These are phyloP conservation scores for Prochilodus magdalenae DNA, from an alignment of 2,113 vertebrate species.

Conservation along the genomic window DNA sequence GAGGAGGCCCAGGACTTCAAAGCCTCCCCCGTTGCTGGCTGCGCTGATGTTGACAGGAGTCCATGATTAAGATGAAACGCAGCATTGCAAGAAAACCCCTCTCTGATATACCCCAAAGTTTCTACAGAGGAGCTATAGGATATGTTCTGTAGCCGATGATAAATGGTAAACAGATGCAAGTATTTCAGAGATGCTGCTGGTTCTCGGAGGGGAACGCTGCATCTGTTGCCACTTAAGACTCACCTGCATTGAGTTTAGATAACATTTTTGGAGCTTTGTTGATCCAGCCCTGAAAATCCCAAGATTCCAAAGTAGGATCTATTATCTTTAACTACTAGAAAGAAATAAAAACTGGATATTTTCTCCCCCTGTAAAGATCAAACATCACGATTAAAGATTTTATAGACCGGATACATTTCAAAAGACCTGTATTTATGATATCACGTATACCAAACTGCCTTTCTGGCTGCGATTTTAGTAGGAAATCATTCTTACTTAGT, in stretches of 20 bases:
- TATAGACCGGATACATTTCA: neutral
- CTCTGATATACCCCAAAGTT: conserved; percentile 53
- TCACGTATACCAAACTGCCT: neutral
- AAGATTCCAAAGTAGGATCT: conserved; percentile 32
- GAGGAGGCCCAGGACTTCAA: conserved; percentile 30
- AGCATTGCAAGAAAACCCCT: conserved; percentile 35
- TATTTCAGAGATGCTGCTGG: conserved; percentile 56
- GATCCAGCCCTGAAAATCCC: conserved; percentile 46
- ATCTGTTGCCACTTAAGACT: conserved; percentile 64
- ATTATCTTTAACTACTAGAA: neutral
- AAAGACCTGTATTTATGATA: neutral
- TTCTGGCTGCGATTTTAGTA: neutral
- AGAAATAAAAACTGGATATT: neutral
- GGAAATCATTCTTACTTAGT: too few relatives aligned
- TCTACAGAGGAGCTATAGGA: conserved; percentile 61
- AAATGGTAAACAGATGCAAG: conserved; percentile 72
- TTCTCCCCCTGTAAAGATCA: neutral
- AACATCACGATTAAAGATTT: neutral
- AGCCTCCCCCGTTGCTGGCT: conserved; percentile 24
- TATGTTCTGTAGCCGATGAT: conserved; percentile 65
- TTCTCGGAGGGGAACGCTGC: conserved; percentile 51
- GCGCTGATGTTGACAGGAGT: conserved; percentile 52
- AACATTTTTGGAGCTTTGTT: conserved; percentile 55
- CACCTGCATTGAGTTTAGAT: conserved; percentile 69
- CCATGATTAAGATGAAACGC: conserved; percentile 58